Percentiles rank a stretch among this genome's conserved stretches.
Conservation (phyloP, 64 coral and sea anemone genomes). For the Porites lutea region DNA sequence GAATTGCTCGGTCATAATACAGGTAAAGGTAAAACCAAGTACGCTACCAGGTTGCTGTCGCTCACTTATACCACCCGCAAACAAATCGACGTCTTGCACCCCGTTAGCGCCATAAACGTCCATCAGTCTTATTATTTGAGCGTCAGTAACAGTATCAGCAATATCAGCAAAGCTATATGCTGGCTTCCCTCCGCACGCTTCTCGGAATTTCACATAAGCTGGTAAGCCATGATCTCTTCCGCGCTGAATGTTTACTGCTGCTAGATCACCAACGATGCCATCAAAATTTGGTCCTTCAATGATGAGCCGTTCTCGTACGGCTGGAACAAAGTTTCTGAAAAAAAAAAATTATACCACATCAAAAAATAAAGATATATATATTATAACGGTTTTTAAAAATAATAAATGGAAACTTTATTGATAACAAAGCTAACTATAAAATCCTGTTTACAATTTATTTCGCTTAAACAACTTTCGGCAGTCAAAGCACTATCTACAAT, state of each 20-base stretch:
- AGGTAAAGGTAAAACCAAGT: slow-evolving; percentile 49
- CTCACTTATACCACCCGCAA: slow-evolving; percentile 62
- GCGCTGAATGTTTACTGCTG: slow-evolving; percentile 66
- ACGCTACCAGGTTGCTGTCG: background rate
- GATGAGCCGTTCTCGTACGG: slow-evolving; percentile 41
- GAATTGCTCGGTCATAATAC: slow-evolving; percentile 38
- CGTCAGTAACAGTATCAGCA: background rate
- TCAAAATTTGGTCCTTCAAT: background rate
- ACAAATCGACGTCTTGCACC: slow-evolving; percentile 54
- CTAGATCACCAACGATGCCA: slow-evolving; percentile 34
- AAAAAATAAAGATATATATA: no score
- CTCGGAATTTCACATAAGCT: slow-evolving; percentile 54
- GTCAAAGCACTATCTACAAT: no score
- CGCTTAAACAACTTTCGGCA: no score
- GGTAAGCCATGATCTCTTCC: slow-evolving; percentile 73
- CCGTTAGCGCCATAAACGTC: no score
- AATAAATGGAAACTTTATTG: no score
- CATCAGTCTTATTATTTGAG: background rate
- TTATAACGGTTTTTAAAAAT: no score
- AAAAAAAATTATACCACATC: background rate
- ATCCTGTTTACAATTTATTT: no score
- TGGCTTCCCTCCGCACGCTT: background rate
- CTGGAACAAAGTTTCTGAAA: slow-evolving; percentile 36
- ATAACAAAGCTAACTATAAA: no score
- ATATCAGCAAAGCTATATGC: background rate